Conservation (phyloP, 1,140 invertebrate species). For the Drosophila lacertosa region DNA sequence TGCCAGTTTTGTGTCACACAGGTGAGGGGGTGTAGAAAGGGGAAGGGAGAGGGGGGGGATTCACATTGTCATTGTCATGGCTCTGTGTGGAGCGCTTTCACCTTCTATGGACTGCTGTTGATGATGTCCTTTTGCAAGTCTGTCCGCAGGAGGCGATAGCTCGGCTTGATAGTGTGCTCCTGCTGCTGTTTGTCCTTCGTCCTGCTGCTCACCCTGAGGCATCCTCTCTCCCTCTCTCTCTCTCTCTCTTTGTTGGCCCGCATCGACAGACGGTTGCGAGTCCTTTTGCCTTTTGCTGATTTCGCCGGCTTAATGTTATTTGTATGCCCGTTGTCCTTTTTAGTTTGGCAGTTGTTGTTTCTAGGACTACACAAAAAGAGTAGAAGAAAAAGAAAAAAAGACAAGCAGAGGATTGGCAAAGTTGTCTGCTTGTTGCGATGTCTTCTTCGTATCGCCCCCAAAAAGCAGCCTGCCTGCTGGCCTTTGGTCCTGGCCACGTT, state of each 20-base stretch:
- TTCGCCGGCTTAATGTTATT: slow-evolving; percentile 79
- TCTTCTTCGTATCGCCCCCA: slow-evolving; percentile 70
- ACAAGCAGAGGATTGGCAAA: slow-evolving; percentile 6
- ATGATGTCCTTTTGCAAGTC: slow-evolving; percentile 65
- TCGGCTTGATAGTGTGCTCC: slow-evolving; percentile 27
- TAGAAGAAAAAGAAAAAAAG: slow-evolving; percentile 6
- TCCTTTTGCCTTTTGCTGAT: slow-evolving; percentile 66
- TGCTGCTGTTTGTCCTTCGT: too few species aligned
- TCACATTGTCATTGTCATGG: slow-evolving; percentile 79
- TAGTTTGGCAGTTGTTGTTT: slow-evolving; percentile 76
- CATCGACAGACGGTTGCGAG: slow-evolving; percentile 46
- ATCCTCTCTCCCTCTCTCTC: too few species aligned
- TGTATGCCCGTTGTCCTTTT: slow-evolving; percentile 81
- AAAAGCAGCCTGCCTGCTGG: slow-evolving; percentile 64
- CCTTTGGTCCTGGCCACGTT: slow-evolving; percentile 28
- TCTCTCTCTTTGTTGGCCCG: too few species aligned
- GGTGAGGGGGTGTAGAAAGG: neutral
- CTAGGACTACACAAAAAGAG: slow-evolving; percentile 55
- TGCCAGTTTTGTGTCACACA: slow-evolving; percentile 80
- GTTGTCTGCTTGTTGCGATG: slow-evolving; percentile 62
- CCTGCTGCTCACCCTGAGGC: too few species aligned
- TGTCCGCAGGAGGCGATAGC: slow-evolving; percentile 26
- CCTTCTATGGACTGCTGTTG: slow-evolving; percentile 58
- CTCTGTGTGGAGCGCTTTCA: slow-evolving; percentile 69
- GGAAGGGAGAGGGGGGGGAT: slow-evolving; percentile 11